Evolutionary conservation across 2,797 vertebrate species (phyloP), one percentile per base, ranked within the genome.

Genomic region (Schizopygopsis pylzovi): DNA sequence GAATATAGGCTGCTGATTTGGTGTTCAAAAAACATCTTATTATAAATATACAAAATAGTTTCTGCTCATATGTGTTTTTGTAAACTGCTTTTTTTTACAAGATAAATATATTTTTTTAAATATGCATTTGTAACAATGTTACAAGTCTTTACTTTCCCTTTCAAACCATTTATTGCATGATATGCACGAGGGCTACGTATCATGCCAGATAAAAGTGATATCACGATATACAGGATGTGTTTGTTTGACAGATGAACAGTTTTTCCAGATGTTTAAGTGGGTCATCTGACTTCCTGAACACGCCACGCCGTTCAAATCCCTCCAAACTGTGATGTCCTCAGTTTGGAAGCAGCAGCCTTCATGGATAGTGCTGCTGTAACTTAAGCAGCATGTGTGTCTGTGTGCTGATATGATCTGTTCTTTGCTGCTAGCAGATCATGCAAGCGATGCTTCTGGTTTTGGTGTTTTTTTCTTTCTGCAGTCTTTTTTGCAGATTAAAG

Each of bases 181-280:
- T 15, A 65, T 33, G 6, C 2, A 65, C 7, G 61, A 67, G 28
- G 28, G 25, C 61, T 81, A 47, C 20, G 9, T 39, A 47, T 65
- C 9, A 25, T 39, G 56, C 15, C 1, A 68, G n/a, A 80, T 41
- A 45, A 8, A 56, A n/a, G 5, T 77, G 18, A 68, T 68, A 37
- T 68, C 77, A 28, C 4, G 1, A 9, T 9, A 65, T 11, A 68
- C 52, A 43, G 9, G 37, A 45, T 83, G 20, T 49, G 43, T 76
- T 54, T 65, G 67, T 72, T 59, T 87, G 65, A 41, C 67, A 72
- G 65, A 6, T 39, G 16, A 43, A 63, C 59, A 65, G 59, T 67
- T 84, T 84, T 77, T 43, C 45, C 82, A 84, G 45, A 84, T 54
- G 49, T 59, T 72, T 85, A 61, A 68, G 76, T 61, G 63, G 37